phyloP scores from a whole-genome alignment of 2,888 invertebrate genomes.

The Hydropsyche betteni region DNA sequence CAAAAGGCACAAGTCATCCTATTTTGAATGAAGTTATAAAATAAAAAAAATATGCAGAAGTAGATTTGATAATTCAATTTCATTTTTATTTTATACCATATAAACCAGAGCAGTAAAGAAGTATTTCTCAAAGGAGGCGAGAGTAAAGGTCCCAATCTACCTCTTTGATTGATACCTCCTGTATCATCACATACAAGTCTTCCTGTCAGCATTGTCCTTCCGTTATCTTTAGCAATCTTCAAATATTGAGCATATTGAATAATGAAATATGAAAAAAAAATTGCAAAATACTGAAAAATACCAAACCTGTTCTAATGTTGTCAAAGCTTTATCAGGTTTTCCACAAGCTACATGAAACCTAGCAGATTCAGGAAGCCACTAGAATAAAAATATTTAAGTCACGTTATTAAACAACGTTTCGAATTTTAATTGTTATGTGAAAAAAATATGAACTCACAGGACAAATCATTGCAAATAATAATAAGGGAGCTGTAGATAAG shows the following conservation, averaged over 20 bases:
- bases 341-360: slow-evolving; percentile 88
- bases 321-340: slow-evolving; percentile 84
- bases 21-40: slow-evolving; percentile 45
- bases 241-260: slow-evolving; percentile 46
- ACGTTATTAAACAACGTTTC: too few species aligned
- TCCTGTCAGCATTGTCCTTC: slow-evolving; percentile 87
- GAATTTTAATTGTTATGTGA: background rate
- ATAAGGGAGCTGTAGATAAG: slow-evolving; percentile 88
- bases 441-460: slow-evolving; percentile 66
- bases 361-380: slow-evolving; percentile 96
- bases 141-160: slow-evolving; percentile 75
- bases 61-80: background rate
- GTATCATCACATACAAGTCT: slow-evolving; percentile 82
- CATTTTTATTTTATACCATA: slow-evolving; percentile 74
- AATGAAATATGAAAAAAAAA: background rate
- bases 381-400: slow-evolving; percentile 54
- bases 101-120: slow-evolving; percentile 89
- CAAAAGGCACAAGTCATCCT: slow-evolving; percentile 95
- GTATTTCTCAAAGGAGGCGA: slow-evolving; percentile 84
- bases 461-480: slow-evolving; percentile 82
- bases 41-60: background rate
- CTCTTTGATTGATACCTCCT: slow-evolving; percentile 70
- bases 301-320: slow-evolving; percentile 79
- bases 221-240: slow-evolving; percentile 85
- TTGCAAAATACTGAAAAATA: slow-evolving; percentile 1